Evolutionary conservation across 2,113 vertebrate species (phyloP).

Genomic region (Boleophthalmus pectinirostris): DNA sequence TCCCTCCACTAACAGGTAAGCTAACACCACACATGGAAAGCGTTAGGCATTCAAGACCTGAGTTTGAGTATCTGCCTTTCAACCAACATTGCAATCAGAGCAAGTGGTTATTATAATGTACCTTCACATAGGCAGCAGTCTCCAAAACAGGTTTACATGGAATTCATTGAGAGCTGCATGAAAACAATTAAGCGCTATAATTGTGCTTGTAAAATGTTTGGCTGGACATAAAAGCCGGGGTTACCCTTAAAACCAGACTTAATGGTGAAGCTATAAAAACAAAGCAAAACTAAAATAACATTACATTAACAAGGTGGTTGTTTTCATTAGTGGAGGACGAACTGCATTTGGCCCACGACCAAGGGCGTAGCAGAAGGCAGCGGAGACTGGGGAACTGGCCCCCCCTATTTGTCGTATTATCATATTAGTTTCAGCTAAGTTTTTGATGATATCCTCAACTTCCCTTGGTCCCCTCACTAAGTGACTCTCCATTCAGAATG

Average conservation of each 20-base stretch:
- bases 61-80: slow-evolving; percentile 33
- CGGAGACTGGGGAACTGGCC: background rate
- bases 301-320: slow-evolving; percentile 1
- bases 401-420: no score
- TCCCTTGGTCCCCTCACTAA: no score
- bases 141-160: background rate
- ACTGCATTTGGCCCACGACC: background rate
- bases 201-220: slow-evolving; percentile 5
- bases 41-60: slow-evolving; percentile 20
- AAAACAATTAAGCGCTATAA: slow-evolving; percentile 27
- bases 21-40: slow-evolving; percentile 40
- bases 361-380: background rate
- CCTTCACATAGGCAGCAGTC: slow-evolving; percentile 10
- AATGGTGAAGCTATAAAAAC: slow-evolving; percentile 1
- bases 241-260: slow-evolving; percentile 15
- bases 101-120: slow-evolving; percentile 17
- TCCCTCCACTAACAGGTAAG: slow-evolving; percentile 54
- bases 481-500: no score
- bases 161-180: slow-evolving; percentile 6
- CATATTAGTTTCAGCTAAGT: no score
- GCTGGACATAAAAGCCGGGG: slow-evolving; percentile 14
- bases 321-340: slow-evolving; percentile 5
- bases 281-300: slow-evolving; percentile 5
- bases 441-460: no score
- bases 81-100: slow-evolving; percentile 22